Conservation (phyloP, 2,113 vertebrate genomes). For the Martes martes region DNA sequence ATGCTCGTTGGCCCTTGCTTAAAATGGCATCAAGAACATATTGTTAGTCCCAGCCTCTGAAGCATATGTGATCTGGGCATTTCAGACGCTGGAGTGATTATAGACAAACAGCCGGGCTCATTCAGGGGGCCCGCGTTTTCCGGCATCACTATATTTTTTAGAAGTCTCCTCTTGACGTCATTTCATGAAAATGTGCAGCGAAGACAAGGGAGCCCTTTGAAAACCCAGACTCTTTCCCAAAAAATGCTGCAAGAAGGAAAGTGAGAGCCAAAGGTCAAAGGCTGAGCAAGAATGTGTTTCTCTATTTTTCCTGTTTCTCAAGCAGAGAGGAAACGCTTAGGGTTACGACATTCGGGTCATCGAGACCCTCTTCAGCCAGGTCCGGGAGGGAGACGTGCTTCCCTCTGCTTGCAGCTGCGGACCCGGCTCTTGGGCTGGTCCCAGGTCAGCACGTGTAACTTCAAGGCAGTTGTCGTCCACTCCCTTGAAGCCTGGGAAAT, state of each 20-base stretch:
- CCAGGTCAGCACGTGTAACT: not conserved
- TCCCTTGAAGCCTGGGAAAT: not conserved
- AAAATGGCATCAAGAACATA: conserved; percentile 90
- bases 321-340: not conserved
- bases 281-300: not conserved
- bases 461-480: not conserved
- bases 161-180: conserved; percentile 73
- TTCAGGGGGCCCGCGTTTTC: conserved; percentile 68
- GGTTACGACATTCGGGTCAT: conserved; percentile 22
- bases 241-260: conserved; percentile 36
- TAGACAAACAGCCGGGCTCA: conserved; percentile 74
- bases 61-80: conserved; percentile 65
- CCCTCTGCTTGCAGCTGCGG: not conserved
- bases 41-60: conserved; percentile 82
- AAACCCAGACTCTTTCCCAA: conserved; percentile 9
- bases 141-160: conserved; percentile 65
- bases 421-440: not conserved
- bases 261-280: conserved; percentile 69
- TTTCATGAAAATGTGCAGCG: conserved; percentile 68
- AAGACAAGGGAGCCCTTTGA: conserved; percentile 77
- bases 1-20: conserved; percentile 90
- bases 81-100: conserved; percentile 67
- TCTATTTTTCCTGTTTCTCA: not conserved
- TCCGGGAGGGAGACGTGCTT: not conserved
- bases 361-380: not conserved